Percentiles rank a stretch among this genome's conserved stretches.
phyloP scores from a whole-genome alignment of 1,140 invertebrate genomes.

The Paraescarpia echinospica region DNA sequence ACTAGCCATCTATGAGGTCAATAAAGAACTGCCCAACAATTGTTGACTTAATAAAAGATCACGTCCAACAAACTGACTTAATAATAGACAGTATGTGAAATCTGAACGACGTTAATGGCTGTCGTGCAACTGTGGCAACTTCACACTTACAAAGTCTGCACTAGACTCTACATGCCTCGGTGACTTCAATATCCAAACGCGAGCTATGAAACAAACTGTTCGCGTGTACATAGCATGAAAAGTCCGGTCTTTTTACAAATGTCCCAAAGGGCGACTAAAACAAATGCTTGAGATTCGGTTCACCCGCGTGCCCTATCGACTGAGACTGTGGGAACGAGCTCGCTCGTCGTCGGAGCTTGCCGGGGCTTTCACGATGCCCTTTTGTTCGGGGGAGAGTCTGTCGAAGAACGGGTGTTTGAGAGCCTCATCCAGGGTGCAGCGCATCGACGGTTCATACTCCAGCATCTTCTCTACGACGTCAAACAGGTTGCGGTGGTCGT shows the following conservation, averaged over 20 bases:
- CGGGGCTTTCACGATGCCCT: not conserved
- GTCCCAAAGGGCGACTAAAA: not conserved
- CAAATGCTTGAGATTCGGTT: not conserved
- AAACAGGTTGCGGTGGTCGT: conserved; percentile 84
- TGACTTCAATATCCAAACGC: not conserved
- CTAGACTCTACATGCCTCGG: not conserved
- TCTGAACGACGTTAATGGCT: not conserved
- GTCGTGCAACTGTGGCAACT: not conserved
- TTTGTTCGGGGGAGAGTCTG: conserved; percentile 20
- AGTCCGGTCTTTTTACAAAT: not conserved
- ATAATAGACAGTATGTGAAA: not conserved
- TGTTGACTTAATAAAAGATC: not conserved
- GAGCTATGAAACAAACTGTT: not conserved
- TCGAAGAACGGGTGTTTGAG: conserved; percentile 92
- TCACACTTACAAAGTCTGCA: not conserved
- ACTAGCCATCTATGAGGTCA: not conserved
- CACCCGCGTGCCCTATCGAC: not conserved
- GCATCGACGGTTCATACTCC: conserved; percentile 90
- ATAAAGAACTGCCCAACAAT: not conserved
- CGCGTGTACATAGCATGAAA: not conserved
- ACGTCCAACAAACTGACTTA: not conserved
- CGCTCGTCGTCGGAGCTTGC: conserved; percentile 9
- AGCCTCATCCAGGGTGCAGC: conserved; percentile 87
- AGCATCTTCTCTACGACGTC: conserved; percentile 94
- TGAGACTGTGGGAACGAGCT: conserved; percentile 8